Conservation (phyloP, 2,888 invertebrate species). For the Leptopilina syphax region DNA sequence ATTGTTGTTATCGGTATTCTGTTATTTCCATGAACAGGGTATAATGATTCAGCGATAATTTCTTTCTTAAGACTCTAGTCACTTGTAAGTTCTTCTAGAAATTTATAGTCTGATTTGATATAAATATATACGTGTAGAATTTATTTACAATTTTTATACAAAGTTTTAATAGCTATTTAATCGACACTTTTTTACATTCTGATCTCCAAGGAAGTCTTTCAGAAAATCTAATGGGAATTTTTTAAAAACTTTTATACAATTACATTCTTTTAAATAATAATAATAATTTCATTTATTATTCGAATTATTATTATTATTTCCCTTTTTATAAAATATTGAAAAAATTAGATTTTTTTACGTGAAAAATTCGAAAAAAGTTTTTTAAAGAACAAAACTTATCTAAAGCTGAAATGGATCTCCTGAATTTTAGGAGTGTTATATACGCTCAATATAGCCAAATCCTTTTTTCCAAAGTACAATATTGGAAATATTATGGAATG, state of each 20-base stretch:
- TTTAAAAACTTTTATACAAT: background rate
- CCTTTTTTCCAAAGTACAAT: background rate
- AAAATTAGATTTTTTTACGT: background rate
- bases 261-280: background rate
- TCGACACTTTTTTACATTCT: background rate
- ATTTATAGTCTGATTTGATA: constrained; percentile 15
- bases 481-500: background rate
- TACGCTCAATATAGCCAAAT: constrained; percentile 12
- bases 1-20: constrained; percentile 29
- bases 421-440: background rate
- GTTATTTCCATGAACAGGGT: constrained; percentile 36
- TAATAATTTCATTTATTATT: background rate
- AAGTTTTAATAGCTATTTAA: background rate
- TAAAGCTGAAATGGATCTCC: background rate
- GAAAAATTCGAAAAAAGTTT: background rate
- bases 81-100: constrained; percentile 26
- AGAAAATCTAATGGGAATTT: background rate
- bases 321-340: background rate
- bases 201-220: background rate
- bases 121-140: background rate
- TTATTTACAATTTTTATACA: constrained; percentile 35
- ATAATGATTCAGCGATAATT: constrained; percentile 33
- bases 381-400: background rate
- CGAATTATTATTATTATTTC: too few species aligned
- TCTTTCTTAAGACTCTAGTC: constrained; percentile 21